Evolutionary conservation across 2,113 vertebrate species (phyloP).

Genomic region (Mesitornis unicolor): DNA sequence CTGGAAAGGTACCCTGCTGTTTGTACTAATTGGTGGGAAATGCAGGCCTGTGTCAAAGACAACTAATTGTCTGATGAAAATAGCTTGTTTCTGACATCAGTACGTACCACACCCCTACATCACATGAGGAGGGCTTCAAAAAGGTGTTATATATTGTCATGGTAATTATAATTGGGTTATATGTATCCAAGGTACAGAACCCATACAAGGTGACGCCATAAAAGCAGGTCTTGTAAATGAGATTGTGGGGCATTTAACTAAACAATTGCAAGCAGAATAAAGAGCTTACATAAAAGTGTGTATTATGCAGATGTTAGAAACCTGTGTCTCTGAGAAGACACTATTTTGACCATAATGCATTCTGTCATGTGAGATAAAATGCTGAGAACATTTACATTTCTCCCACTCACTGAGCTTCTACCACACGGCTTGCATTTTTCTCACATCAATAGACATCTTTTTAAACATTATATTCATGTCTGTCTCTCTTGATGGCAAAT

Average conservation of each 20-base stretch:
- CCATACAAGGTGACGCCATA: slow-evolving; percentile 52
- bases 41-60: slow-evolving; percentile 73
- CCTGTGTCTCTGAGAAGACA: slow-evolving; percentile 67
- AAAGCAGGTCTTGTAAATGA: slow-evolving; percentile 66
- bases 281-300: slow-evolving; percentile 61
- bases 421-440: slow-evolving; percentile 70
- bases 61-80: slow-evolving; percentile 82
- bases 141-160: slow-evolving; percentile 75
- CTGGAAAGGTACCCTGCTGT: slow-evolving; percentile 76
- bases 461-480: slow-evolving; percentile 76
- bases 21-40: slow-evolving; percentile 82
- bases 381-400: slow-evolving; percentile 73
- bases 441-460: slow-evolving; percentile 79
- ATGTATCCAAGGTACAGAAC: slow-evolving; percentile 70
- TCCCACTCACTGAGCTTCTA: slow-evolving; percentile 75
- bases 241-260: slow-evolving; percentile 67
- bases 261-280: slow-evolving; percentile 62
- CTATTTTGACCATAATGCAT: slow-evolving; percentile 80
- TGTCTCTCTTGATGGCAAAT: slow-evolving; percentile 77
- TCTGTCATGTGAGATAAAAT: slow-evolving; percentile 81
- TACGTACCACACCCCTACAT: slow-evolving; percentile 64
- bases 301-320: slow-evolving; percentile 72
- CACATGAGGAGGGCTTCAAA: slow-evolving; percentile 60
- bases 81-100: slow-evolving; percentile 78
- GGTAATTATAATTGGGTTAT: slow-evolving; percentile 79